A percentile compares a stretch with the other conserved stretches of the same genome.
These are phyloP conservation scores for Zaprionus kolodkinae DNA, from an alignment of 1,140 invertebrate species.

Conservation along the genomic window DNA sequence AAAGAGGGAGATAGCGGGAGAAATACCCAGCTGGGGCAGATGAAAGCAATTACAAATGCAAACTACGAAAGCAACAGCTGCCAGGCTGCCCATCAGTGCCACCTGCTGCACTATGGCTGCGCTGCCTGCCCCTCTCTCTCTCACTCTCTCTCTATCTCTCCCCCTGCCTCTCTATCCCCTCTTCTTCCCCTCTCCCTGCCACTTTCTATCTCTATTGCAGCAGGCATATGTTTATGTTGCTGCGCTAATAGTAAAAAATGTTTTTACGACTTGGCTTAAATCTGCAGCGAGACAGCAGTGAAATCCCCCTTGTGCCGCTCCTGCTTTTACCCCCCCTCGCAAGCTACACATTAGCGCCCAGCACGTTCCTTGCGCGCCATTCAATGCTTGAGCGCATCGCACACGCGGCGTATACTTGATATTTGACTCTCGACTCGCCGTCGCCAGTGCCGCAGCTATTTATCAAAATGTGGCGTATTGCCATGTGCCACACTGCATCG, in stretches of 20 bases:
- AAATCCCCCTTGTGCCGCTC: neutral
- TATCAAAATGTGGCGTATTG: constrained; percentile 38
- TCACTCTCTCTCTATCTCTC: neutral
- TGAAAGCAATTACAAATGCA: constrained; percentile 78
- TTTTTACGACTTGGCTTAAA: constrained; percentile 67
- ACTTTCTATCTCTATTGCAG: neutral
- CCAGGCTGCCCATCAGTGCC: constrained; percentile 29
- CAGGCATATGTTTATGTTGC: constrained; percentile 69
- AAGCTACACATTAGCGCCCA: constrained; percentile 13
- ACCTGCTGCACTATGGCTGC: constrained; percentile 17
- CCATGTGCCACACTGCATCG: neutral
- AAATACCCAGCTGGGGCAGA: constrained; percentile 29
- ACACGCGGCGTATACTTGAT: constrained; percentile 41
- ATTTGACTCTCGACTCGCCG: constrained; percentile 28
- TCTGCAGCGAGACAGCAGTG: neutral
- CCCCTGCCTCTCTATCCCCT: neutral
- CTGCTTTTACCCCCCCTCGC: no score
- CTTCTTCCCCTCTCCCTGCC: neutral
- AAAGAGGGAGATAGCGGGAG: neutral
- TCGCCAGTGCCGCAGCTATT: constrained; percentile 23
- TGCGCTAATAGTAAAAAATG: constrained; percentile 70
- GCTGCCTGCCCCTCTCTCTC: neutral
- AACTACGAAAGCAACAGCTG: constrained; percentile 73
- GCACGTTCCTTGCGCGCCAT: constrained; percentile 31
- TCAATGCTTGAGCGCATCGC: constrained; percentile 10